Conservation (phyloP, 2,797 vertebrate genomes). For the Cephalopachus bancanus region DNA sequence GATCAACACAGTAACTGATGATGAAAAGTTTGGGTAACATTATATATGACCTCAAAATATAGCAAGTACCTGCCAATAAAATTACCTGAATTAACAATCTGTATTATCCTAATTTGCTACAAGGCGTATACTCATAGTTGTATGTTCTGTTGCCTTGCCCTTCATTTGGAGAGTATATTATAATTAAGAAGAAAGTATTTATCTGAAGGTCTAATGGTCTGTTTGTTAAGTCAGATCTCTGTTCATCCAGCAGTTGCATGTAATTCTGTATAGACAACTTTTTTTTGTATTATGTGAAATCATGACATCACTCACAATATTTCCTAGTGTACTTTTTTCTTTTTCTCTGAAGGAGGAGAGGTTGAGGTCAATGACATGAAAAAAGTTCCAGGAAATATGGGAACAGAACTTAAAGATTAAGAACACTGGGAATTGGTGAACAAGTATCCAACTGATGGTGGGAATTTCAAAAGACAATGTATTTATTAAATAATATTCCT, state of each 20-base stretch:
- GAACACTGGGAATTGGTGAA: conserved; percentile 20
- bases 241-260: too few species aligned
- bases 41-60: background rate
- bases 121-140: background rate
- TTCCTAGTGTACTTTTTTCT: conserved; percentile 8
- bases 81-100: background rate
- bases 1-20: background rate
- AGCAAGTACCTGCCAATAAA: background rate
- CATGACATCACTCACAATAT: background rate
- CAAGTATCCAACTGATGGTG: background rate
- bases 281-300: background rate
- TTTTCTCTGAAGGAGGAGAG: conserved; percentile 3
- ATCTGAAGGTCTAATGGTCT: background rate
- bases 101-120: background rate
- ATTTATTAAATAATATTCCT: background rate
- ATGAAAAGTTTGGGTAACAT: background rate
- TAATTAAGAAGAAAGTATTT: too few species aligned
- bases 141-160: background rate
- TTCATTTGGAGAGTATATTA: too few species aligned
- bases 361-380: background rate
- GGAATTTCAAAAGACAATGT: background rate
- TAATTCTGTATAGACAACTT: background rate
- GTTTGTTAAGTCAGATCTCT: background rate
- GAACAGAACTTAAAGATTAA: background rate
- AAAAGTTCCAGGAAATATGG: background rate